Conservation (phyloP, 2,797 vertebrate genomes). For the Cygnus olor region DNA sequence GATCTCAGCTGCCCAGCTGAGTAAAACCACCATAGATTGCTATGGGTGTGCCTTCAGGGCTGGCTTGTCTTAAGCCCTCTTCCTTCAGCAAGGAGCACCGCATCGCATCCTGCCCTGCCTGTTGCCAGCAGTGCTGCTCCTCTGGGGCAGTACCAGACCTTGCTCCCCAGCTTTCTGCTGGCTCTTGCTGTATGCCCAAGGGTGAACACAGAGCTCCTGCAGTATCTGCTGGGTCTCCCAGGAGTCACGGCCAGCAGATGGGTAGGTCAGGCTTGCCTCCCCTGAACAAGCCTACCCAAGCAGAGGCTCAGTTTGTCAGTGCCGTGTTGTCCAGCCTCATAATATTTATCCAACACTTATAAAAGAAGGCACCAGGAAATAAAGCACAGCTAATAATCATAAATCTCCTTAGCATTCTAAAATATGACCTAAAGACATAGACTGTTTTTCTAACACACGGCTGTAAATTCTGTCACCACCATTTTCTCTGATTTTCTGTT, state of each 20-base stretch:
- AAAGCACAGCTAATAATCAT: not conserved
- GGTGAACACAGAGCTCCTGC: rapidly evolving
- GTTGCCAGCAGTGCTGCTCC: not conserved
- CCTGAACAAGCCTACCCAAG: not conserved
- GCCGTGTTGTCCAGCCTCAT: rapidly evolving
- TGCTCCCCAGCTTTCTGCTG: not conserved
- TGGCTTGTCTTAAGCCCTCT: not conserved
- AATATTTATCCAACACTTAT: rapidly evolving
- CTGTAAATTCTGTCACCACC: not conserved
- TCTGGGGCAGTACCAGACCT: not conserved
- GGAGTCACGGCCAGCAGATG: rapidly evolving
- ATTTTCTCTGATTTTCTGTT: not conserved
- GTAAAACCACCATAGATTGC: too few species aligned
- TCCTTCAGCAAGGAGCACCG: rapidly evolving
- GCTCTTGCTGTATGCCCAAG: not conserved
- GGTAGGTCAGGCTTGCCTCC: not conserved
- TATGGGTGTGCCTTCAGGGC: not conserved
- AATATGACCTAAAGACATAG: not conserved
- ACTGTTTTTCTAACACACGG: not conserved
- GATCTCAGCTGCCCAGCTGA: too few species aligned
- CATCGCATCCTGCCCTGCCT: rapidly evolving
- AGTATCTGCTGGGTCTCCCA: not conserved
- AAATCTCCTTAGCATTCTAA: not conserved
- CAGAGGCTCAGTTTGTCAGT: not conserved
- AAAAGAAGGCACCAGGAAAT: not conserved